Evolutionary conservation across 2,797 vertebrate genomes (phyloP), one percentile per base, ranked within the genome.

Genomic region (Varecia variegata): DNA sequence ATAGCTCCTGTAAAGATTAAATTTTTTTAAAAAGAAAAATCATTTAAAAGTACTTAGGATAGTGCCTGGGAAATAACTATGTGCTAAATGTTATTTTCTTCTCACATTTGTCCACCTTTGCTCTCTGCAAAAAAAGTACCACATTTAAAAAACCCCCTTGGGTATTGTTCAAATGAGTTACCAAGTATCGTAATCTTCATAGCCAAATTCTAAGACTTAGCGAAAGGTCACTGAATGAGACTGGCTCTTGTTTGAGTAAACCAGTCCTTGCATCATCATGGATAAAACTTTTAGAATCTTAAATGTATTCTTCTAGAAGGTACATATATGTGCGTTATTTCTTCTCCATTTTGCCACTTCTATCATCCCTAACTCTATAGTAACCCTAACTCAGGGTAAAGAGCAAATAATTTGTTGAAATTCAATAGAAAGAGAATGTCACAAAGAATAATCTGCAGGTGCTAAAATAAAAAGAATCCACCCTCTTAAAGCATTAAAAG

Each of bases 1-100:
- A 77, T 81, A 50, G 25, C 47, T 95, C 32, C 76, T 71, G 0
- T 79, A 52, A 81, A 74, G 38, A 54, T 30, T 93, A 94, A 47
- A 47, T 88, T 68, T 23, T 52, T 18, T 20, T 40, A 40, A 30
- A 65, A 81, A 52, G 43, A 83, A 68, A 88, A 79, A 52, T 8
- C 8, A 68, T 92, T 73, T 77, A 68, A 88, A 96, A 93, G 17
- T 81, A 94, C 20, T 91, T 77, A 93, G 54, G 27, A 60, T 7
- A 81, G 62, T 74, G 23, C 18, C 38, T 94, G 45, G 30, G n/a
- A 94, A 93, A 90, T 91, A 86, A 82, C n/a, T 74, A 50, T 0
- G 0, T 79, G 50, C 52, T 90, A 50, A 82, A 74, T 96, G 56
- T 27, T 84, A 76, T 91, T 96, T 94, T 30, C 65, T 96, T 88